Conservation (phyloP, 2,888 invertebrate genomes). For the Dicranocentrus wangi region DNA sequence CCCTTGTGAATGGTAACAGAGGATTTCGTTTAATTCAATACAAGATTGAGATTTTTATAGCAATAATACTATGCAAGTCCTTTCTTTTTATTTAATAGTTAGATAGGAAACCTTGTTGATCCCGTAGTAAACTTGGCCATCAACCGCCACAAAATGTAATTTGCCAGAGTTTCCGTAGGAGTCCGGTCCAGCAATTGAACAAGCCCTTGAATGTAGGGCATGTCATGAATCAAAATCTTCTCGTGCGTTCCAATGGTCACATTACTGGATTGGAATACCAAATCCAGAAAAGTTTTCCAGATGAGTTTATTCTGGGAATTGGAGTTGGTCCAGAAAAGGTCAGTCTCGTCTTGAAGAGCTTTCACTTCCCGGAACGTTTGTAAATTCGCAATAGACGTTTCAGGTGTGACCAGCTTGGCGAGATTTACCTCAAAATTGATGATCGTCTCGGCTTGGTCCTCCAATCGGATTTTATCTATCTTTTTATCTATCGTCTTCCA, state of each 20-base stretch:
- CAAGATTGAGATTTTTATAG: too few relatives aligned
- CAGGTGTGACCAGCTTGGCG: slow-evolving; percentile 50
- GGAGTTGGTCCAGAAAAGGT: slow-evolving; percentile 8
- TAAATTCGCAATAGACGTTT: slow-evolving; percentile 30
- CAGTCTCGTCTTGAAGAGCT: slow-evolving; percentile 59
- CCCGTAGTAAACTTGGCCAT: slow-evolving; percentile 63
- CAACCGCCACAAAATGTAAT: slow-evolving; percentile 62
- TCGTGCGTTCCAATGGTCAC: slow-evolving; percentile 45
- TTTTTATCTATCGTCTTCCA: background rate
- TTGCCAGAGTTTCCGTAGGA: slow-evolving; percentile 55
- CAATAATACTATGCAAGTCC: too few relatives aligned
- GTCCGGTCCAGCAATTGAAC: slow-evolving; percentile 46
- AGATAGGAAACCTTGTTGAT: too few relatives aligned
- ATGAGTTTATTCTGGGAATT: slow-evolving; percentile 14
- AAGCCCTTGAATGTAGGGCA: slow-evolving; percentile 48
- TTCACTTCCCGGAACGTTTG: slow-evolving; percentile 30
- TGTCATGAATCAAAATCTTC: slow-evolving; percentile 53
- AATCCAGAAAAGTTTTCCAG: slow-evolving; percentile 39
- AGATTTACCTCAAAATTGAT: slow-evolving; percentile 58
- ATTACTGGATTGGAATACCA: slow-evolving; percentile 52
- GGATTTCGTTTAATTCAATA: too few relatives aligned
- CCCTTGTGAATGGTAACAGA: too few relatives aligned
- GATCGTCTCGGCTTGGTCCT: slow-evolving; percentile 48
- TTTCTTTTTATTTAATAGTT: too few relatives aligned
- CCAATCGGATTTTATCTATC: slow-evolving; percentile 21